Base-by-base conservation (phyloP, 2,888 invertebrate species). In the Harmothoe impar region DNA sequence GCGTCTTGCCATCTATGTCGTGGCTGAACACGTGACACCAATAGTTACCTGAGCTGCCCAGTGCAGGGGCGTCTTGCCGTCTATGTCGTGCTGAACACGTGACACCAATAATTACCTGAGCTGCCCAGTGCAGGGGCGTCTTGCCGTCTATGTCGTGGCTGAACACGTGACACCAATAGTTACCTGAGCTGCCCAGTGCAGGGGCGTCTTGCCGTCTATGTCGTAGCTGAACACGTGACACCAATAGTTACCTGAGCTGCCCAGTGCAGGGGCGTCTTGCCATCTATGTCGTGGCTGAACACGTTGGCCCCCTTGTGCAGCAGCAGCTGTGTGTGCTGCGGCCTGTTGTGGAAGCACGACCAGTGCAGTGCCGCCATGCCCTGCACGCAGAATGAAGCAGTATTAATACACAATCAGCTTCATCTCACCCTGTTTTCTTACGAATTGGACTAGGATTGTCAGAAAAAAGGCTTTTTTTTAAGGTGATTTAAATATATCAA, bases 301-400 rank as follows among this genome's bases (percentile, higher is more conserved):
- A 93, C 90, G 84, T 93, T 43, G 43, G 43, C 43, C 3, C 43
- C 43, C 10, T 43, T 43, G 10, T 91, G 0, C 54, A 92, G 91
- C n/a, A 95, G 72, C 33, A 95, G 93, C 35, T 93, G 91, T 72
- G 93, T 92, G 88, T 95, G 94, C 62, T 0, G 94, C 93, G 62
- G 62, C 62, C 62, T 3, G 62, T 62, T 31, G 35, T 78, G 33
- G 35, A 78, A 78, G 78, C 35, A 78, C 33, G 78, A 43, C 95
- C 95, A 95, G 89, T 95, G 94, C 17, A 95, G 81, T 0, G 94
- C 94, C n/a, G 94, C 94, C 95, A 95, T 95, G 62, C 93, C 93
- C 43, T 43, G 43, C n/a, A n/a, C n/a, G n/a, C n/a, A 56, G 62
- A 20, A 56, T 56, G 62, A 56, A 56, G 62, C 62, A 20, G 62